Conservation (phyloP, 2,888 invertebrate species). For the Hirtodrosophila confusa region DNA sequence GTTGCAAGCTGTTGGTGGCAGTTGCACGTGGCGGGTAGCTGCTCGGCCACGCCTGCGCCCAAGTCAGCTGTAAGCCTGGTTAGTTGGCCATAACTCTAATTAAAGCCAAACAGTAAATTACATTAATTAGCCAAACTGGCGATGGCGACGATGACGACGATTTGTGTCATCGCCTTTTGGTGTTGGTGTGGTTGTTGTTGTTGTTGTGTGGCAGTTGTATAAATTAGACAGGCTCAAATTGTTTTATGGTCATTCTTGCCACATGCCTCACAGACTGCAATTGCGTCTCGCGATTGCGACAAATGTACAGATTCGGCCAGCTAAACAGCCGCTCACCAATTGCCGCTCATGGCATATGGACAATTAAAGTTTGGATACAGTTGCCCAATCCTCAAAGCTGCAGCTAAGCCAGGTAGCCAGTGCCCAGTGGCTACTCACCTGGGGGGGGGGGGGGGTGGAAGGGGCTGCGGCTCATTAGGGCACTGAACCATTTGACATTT, state of each 20-base stretch:
- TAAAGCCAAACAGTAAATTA: slow-evolving; percentile 37
- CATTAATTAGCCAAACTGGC: slow-evolving; percentile 45
- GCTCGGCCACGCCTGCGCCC: slow-evolving; percentile 46
- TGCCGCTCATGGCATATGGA: slow-evolving; percentile 7
- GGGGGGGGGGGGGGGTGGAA: background rate
- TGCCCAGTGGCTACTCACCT: too few relatives aligned
- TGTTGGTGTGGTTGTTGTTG: background rate
- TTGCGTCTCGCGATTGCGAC: slow-evolving; percentile 40
- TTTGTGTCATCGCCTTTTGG: slow-evolving; percentile 7
- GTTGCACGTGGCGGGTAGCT: too few relatives aligned
- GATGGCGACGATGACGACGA: slow-evolving; percentile 3
- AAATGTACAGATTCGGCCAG: slow-evolving; percentile 45
- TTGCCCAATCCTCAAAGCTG: slow-evolving; percentile 27
- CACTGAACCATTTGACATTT: slow-evolving; percentile 70
- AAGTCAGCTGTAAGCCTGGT: slow-evolving; percentile 3
- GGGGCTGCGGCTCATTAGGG: slow-evolving; percentile 54
- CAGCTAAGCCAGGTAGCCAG: too few relatives aligned
- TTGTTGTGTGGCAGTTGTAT: slow-evolving; percentile 28
- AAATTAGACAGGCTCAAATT: slow-evolving; percentile 67
- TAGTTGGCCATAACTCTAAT: slow-evolving; percentile 43
- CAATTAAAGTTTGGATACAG: slow-evolving; percentile 42
- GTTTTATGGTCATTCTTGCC: slow-evolving; percentile 74
- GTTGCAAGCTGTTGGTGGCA: slow-evolving; percentile 1
- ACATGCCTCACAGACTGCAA: slow-evolving; percentile 54
- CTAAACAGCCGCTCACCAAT: slow-evolving; percentile 20